These are phyloP conservation scores for Cartodere bifasciata DNA, from an alignment of 2,888 invertebrate species.

Conservation along the genomic window DNA sequence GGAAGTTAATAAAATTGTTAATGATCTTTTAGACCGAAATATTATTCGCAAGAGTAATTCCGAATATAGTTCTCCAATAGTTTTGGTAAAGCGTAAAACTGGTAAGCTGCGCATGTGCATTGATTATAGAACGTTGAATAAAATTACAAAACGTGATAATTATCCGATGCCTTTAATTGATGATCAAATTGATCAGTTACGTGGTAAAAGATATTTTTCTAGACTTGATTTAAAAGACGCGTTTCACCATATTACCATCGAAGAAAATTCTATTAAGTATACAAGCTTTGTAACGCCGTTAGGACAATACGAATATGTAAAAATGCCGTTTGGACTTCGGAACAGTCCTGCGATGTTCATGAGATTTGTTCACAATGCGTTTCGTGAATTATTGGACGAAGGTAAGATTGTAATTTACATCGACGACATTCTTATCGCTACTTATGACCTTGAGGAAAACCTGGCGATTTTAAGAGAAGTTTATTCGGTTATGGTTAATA, in stretches of 20 bases:
- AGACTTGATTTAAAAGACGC: conserved; percentile 18
- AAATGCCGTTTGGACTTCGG: conserved; percentile 20
- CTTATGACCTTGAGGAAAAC: conserved; percentile 12
- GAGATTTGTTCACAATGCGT: conserved; percentile 12
- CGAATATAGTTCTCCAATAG: conserved; percentile 7
- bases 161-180: conserved; percentile 12
- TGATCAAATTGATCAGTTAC: conserved; percentile 12
- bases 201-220: conserved; percentile 16
- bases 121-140: conserved; percentile 11
- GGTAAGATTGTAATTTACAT: conserved; percentile 12
- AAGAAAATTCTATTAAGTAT: conserved; percentile 13
- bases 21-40: conserved; percentile 6
- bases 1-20: conserved; percentile 5
- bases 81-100: conserved; percentile 10
- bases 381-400: conserved; percentile 10
- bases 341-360: conserved; percentile 18
- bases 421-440: conserved; percentile 15
- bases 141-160: conserved; percentile 7
- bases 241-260: conserved; percentile 17
- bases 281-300: conserved; percentile 17
- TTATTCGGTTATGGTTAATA: conserved; percentile 4
- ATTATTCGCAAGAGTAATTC: conserved; percentile 9
- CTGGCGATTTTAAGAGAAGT: conserved; percentile 10
- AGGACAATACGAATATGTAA: conserved; percentile 19
- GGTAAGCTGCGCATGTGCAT: conserved; percentile 11